A percentile compares a stretch with the other conserved stretches of the same genome.
Evolutionary conservation across 64 coral and sea anemone species (phyloP).

Genomic region (Astreopora myriophthalma): DNA sequence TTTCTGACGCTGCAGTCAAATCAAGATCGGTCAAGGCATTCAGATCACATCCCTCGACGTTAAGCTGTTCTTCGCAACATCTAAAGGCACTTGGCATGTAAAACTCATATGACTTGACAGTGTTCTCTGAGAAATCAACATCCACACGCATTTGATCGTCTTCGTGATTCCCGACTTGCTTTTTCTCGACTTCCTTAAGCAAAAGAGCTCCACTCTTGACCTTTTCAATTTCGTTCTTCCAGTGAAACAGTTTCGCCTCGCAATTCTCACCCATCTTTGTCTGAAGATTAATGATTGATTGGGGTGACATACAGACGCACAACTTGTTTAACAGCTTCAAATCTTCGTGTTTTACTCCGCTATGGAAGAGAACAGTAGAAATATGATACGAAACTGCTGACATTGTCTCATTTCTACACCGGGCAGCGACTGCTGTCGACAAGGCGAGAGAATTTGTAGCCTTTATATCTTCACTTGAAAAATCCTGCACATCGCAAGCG

Average conservation of each 20-base stretch:
- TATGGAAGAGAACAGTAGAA: slow-evolving; percentile 56
- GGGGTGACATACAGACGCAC: slow-evolving; percentile 30
- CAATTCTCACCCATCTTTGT: slow-evolving; percentile 74
- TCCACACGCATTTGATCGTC: background rate
- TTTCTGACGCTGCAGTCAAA: background rate
- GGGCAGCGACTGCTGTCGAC: slow-evolving; percentile 12
- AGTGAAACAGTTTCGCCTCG: slow-evolving; percentile 43
- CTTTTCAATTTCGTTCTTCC: slow-evolving; percentile 71
- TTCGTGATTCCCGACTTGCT: background rate
- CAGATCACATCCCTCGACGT: background rate
- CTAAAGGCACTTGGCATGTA: background rate
- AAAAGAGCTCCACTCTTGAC: slow-evolving; percentile 20
- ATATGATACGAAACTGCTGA: slow-evolving; percentile 39
- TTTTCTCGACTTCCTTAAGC: background rate
- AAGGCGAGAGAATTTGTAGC: slow-evolving; percentile 42
- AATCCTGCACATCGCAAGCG: slow-evolving; percentile 34
- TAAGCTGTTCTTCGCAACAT: background rate
- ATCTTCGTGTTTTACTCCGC: slow-evolving; percentile 44
- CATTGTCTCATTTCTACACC: slow-evolving; percentile 48
- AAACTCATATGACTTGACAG: background rate
- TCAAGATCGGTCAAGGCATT: slow-evolving; percentile 13
- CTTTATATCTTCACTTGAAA: slow-evolving; percentile 15
- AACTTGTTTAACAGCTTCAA: slow-evolving; percentile 54
- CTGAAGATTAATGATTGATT: slow-evolving; percentile 44
- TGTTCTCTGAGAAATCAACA: background rate